Base-by-base conservation (phyloP, 2,113 vertebrate species). In the Sitta europaea region DNA sequence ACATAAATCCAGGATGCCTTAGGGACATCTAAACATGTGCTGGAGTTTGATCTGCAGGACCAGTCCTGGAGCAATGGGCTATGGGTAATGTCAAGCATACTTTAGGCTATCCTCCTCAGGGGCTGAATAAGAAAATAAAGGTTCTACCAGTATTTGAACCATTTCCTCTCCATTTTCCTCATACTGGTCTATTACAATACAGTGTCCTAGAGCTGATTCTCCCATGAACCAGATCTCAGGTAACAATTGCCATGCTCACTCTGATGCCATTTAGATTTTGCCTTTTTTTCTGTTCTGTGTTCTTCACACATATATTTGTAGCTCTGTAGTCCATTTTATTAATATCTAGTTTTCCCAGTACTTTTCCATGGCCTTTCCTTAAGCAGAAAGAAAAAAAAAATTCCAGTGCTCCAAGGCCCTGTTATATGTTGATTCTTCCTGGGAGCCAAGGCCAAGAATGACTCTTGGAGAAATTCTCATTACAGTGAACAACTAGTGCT, bases 201-300 rank as follows among this genome's bases (percentile, higher is more conserved):
- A 35, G 43, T 72, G 9, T 15, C 13, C 84, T 23, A 6, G 51
- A 36, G 48, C 14, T 75, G 48, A 36, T 63, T 82, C 25, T 85
- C 21, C 14, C 35, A 8, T 55, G 48, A 87, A 12, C 24, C 62
- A 5, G 11, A 42, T 40, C 54, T 71, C 42, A 29, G 24, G 27
- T 38, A 53, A 12, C 62, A 53, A 54, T 31, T 73, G 20, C 35
- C 6, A 14, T 24, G 40, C 33, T 86, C n/a, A 23, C 12, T 10
- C 11, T 53, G 31, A 29, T 53, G 24, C 4, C 0, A 0, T 29
- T 42, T 6, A 29, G 18, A 2, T 63, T 63, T 29, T 63, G 36
- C 9, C 31, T 42, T 27, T 51, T 50, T 14, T 19, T 2, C 11
- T 33, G 4, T 27, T 63, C 19, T 19, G 14, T 43, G 3, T 43